These are phyloP conservation scores for Orchestia grillus DNA, from an alignment of 1,140 invertebrate genomes.

Conservation along the genomic window DNA sequence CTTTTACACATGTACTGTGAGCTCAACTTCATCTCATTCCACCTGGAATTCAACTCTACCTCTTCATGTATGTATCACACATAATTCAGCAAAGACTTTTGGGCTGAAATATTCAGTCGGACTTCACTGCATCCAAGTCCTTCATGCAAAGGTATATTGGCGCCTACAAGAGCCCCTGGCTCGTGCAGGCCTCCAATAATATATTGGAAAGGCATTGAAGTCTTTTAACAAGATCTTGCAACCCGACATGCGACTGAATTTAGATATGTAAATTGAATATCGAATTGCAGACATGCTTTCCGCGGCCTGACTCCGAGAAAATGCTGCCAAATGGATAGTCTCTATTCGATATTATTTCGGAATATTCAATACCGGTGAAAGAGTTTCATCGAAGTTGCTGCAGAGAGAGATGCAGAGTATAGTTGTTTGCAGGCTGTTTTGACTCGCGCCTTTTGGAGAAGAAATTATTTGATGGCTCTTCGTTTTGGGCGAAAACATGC, in stretches of 20 bases:
- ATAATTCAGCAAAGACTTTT: too few species aligned
- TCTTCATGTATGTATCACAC: too few species aligned
- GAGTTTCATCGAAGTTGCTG: neutral
- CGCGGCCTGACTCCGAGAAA: neutral
- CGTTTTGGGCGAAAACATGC: neutral
- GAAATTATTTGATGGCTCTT: neutral
- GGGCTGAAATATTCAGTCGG: too few species aligned
- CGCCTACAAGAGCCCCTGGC: too few species aligned
- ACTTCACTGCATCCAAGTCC: neutral
- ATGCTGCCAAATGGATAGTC: conserved; percentile 25
- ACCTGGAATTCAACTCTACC: too few species aligned
- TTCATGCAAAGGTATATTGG: conserved; percentile 34
- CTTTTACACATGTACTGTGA: too few species aligned
- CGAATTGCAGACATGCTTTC: conserved; percentile 44
- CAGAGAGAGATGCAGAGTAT: neutral
- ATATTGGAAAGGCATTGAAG: conserved; percentile 47
- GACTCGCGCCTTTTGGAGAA: neutral
- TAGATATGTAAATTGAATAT: conserved; percentile 49
- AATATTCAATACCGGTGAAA: conserved; percentile 4
- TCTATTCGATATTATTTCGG: neutral
- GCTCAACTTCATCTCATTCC: too few species aligned
- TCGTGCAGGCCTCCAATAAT: conserved; percentile 6
- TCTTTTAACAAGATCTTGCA: conserved; percentile 30
- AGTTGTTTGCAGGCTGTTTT: neutral
- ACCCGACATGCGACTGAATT: conserved; percentile 33